A percentile compares a stretch with the other conserved stretches of the same genome.
Conservation (phyloP, 2,113 vertebrate genomes). For the Pollachius pollachius region DNA sequence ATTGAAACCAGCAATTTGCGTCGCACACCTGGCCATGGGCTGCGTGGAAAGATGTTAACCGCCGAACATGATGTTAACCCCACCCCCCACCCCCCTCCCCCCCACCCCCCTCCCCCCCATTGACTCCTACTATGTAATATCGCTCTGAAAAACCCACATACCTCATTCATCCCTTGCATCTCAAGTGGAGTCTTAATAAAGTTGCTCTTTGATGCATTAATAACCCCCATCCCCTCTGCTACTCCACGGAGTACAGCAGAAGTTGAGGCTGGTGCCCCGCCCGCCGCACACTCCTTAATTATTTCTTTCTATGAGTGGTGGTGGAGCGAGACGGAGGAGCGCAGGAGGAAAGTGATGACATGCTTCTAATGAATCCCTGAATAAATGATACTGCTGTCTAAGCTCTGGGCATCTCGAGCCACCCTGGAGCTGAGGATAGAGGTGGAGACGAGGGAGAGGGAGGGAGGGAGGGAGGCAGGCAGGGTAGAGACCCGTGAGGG, state of each 20-base stretch:
- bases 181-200: conserved; percentile 65
- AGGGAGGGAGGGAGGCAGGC: background rate
- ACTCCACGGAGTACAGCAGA: background rate
- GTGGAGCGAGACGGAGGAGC: conserved; percentile 50
- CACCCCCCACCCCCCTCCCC: no score
- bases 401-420: conserved; percentile 53
- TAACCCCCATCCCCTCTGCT: conserved; percentile 57
- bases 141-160: conserved; percentile 21
- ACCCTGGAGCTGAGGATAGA: conserved; percentile 8
- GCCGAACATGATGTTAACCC: no score
- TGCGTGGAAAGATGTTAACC: no score
- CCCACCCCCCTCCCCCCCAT: no score
- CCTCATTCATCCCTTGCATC: conserved; percentile 34
- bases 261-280: conserved; percentile 19
- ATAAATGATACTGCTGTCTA: conserved; percentile 69
- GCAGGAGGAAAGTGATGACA: conserved; percentile 64
- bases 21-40: no score
- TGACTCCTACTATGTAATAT: no score
- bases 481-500: background rate
- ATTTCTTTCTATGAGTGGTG: conserved; percentile 66
- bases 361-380: conserved; percentile 71
- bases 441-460: conserved; percentile 6
- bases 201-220: conserved; percentile 69
- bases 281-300: conserved; percentile 60
- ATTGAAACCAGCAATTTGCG: background rate